Conservation (phyloP, 64 coral and sea anemone species). For the Pocillopora verrucosa region DNA sequence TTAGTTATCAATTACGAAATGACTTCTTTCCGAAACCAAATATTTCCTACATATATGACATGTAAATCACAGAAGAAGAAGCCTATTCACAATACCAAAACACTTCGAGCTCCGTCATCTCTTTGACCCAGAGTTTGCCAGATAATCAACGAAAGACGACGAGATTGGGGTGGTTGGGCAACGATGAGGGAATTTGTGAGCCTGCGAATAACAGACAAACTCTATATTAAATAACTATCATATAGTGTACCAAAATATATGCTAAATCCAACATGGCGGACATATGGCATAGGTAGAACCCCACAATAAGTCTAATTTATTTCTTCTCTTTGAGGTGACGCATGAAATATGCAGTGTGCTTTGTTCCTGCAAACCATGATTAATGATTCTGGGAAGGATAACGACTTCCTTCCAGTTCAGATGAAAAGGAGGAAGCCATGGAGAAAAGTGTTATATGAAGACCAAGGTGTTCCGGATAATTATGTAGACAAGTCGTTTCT, state of each 20-base stretch:
- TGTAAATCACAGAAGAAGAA: not conserved
- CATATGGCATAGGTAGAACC: not conserved
- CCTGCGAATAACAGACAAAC: not conserved
- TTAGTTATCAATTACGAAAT: not conserved
- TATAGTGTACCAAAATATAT: not conserved
- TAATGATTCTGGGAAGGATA: not conserved
- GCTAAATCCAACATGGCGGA: slow-evolving; percentile 14
- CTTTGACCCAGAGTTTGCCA: too few relatives aligned
- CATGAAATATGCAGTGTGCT: slow-evolving; percentile 3
- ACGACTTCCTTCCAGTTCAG: not conserved
- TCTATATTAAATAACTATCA: not conserved
- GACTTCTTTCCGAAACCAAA: not conserved
- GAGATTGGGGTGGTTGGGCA: too few relatives aligned
- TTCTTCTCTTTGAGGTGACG: not conserved
- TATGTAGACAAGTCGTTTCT: slow-evolving; percentile 97
- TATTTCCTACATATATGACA: not conserved
- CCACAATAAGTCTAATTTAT: not conserved
- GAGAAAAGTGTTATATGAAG: slow-evolving; percentile 95
- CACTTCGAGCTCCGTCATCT: too few relatives aligned
- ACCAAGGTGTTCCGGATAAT: slow-evolving; percentile 91
- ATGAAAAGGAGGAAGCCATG: slow-evolving; percentile 41
- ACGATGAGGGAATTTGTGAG: not conserved
- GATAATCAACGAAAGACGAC: too few relatives aligned
- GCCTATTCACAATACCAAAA: too few relatives aligned
- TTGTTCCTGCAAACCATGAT: slow-evolving; percentile 18